Base-by-base conservation (phyloP, 1,140 invertebrate genomes). In the Linepithema humile region DNA sequence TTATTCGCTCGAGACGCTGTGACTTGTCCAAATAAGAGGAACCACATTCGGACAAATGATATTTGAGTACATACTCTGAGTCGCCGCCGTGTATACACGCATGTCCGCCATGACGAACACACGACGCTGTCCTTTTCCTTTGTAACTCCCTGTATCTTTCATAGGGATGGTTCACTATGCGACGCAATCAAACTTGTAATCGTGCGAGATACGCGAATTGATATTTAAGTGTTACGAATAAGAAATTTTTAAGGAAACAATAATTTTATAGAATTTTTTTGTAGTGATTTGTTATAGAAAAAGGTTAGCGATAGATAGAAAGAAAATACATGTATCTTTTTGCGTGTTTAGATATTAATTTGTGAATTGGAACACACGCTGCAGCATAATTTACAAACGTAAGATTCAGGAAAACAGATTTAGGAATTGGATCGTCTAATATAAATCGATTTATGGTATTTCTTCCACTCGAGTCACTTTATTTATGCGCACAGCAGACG, bases 21-120 rank as follows among this genome's bases (percentile, higher is more conserved):
- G 45, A 75, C 64, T 43, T 83, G 69, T 88, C 73, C 73, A 85
- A 85, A 86, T 86, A 86, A 75, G 78, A 73, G 67, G 57, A 75
- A 35, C 40, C 26, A 29, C 43, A 62, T 82, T 82, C 43, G 40
- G 35, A 82, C 29, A n/a, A n/a, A n/a, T n/a, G 62, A 67, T 80
- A 57, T 62, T n/a, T 0, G 26, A 60, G 23, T 50, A 10, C 59
- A 60, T 15, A 23, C 15, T n/a, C n/a, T n/a, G n/a, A 15, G 10
- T 32, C 60, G 7, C 15, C 43, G 9, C 35, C n/a, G 17, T 65
- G 17, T 77, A 23, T 50, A 45, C 62, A 65, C 12, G 23, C 15
- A 45, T 74, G 7, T 45, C 38, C 29, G n/a, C 5, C n/a, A 10
- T 78, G 5, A 3, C 12, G 23, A 5, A 23, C 15, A 3, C 62